These are phyloP conservation scores for Poecilus cupreus DNA, from an alignment of 2,888 invertebrate species.

Conservation along the genomic window DNA sequence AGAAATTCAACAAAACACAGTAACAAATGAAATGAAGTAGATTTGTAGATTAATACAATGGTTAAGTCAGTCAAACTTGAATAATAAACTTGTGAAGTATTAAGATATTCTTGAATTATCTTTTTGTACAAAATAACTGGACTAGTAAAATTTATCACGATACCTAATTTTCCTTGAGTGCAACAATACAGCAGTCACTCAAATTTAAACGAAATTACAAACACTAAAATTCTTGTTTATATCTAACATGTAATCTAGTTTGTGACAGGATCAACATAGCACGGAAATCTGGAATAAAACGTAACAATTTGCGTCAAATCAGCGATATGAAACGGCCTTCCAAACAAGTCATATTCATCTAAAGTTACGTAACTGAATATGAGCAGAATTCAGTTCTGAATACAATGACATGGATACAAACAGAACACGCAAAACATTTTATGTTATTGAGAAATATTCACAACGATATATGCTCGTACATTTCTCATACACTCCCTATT, in stretches of 20 bases:
- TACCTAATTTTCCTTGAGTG: too few relatives aligned
- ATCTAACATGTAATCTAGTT: too few relatives aligned
- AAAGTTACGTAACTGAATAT: background rate
- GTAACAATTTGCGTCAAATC: conserved; percentile 16
- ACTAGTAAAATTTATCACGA: background rate
- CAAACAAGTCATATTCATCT: conserved; percentile 2
- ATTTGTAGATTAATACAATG: background rate
- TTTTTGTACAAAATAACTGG: background rate
- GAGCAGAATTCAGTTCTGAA: background rate
- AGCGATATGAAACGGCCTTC: conserved; percentile 24
- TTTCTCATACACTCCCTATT: conserved; percentile 33
- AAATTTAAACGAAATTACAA: too few relatives aligned
- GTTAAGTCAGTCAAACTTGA: background rate
- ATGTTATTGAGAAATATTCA: background rate
- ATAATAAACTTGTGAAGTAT: background rate
- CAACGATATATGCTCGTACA: background rate
- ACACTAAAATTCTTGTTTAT: too few relatives aligned
- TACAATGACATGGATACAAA: background rate
- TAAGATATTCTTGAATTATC: background rate
- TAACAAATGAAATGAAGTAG: background rate
- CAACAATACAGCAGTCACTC: too few relatives aligned
- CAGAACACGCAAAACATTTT: background rate
- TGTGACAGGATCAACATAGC: background rate
- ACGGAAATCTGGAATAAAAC: background rate
- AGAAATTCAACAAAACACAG: background rate